Base-by-base conservation (phyloP, 1,140 invertebrate species). In the Temnothorax longispinosus region DNA sequence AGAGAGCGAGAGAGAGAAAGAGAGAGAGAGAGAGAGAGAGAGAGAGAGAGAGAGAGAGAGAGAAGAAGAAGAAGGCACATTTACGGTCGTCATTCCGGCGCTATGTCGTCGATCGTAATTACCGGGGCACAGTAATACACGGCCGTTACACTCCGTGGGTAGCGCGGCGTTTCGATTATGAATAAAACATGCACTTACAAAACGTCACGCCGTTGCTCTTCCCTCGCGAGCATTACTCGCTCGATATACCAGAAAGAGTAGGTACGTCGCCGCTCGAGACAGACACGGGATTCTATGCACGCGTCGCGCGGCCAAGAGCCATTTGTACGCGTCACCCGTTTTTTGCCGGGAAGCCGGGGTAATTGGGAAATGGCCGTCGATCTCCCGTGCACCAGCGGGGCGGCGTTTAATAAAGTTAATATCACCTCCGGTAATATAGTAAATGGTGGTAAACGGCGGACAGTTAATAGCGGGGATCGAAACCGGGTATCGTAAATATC, bases 101-200 rank as follows among this genome's bases (percentile, higher is more conserved):
- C 72, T 35, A 44, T 38, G 35, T 71, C 62, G 50, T 50, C 71
- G 52, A 47, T 60, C 50, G 62, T 86, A 89, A 89, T 89, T 89
- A 47, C 62, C 41, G 15, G 60, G 69, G 64, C 50, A 52, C 15
- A n/a, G 47, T 88, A 75, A 89, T 86, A 50, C 82, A 21, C 84
- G 67, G 35, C 13, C 69, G 87, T 89, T 88, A 74, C 62, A 58
- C 8, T 50, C 35, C 67, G 74, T 67, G 38, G 15, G 27, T 69
- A 77, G 65, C 56, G 64, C 15, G 74, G 13, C 50, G 47, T 27
- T 72, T 77, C 50, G 56, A 87, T 71, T 71, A 87, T 89, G 88
- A 87, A 89, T 89, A 90, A 89, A 89, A 90, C 88, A 89, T 84
- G 62, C 77, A 87, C 84, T 88, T 86, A 80, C 77, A 56, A 89